Conservation (phyloP, 2,797 vertebrate species). For the Acanthopagrus latus region DNA sequence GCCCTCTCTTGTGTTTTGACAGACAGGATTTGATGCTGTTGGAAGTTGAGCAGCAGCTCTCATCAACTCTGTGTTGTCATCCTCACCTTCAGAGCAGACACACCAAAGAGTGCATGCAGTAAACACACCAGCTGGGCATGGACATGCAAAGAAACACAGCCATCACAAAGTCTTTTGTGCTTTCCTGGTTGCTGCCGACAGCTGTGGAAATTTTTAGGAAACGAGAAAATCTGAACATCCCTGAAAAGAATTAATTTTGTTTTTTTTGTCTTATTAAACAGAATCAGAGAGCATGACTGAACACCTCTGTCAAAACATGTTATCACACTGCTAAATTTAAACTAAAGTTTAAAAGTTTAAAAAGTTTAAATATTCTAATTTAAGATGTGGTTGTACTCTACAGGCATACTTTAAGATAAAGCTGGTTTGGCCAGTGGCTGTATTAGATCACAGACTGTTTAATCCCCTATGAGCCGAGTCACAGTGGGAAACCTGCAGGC, state of each 20-base stretch:
- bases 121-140: slow-evolving; percentile 23
- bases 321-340: background rate
- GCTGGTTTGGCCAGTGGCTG: slow-evolving; percentile 9
- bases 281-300: background rate
- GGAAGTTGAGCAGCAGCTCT: slow-evolving; percentile 12
- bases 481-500: slow-evolving; percentile 41
- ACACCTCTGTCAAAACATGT: slow-evolving; percentile 12
- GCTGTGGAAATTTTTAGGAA: background rate
- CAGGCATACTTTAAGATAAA: slow-evolving; percentile 25
- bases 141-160: background rate
- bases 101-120: slow-evolving; percentile 1
- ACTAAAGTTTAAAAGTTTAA: too few relatives aligned
- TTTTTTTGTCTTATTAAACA: slow-evolving; percentile 24
- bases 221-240: background rate
- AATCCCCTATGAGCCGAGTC: slow-evolving; percentile 32
- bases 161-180: background rate
- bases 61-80: slow-evolving; percentile 25
- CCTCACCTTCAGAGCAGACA: background rate
- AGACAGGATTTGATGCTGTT: slow-evolving; percentile 21
- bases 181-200: background rate
- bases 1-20: slow-evolving; percentile 5
- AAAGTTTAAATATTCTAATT: background rate
- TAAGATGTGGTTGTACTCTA: slow-evolving; percentile 5
- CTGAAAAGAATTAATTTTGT: background rate
- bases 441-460: slow-evolving; percentile 39